Base-by-base conservation (phyloP, 2,113 vertebrate genomes). In the Todiramphus chloris region DNA sequence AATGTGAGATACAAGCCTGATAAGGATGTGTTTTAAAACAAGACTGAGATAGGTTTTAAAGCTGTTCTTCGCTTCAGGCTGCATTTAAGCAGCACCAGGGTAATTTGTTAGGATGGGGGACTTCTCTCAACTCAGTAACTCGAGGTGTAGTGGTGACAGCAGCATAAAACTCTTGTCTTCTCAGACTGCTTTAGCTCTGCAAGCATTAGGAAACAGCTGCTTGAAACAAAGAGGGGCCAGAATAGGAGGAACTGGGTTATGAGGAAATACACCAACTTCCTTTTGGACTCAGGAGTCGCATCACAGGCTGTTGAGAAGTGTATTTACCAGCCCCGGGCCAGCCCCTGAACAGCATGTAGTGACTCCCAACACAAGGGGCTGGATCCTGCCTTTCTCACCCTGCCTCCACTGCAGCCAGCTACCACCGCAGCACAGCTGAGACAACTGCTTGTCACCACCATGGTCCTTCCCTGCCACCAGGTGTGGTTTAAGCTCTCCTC, bases 231-330 rank as follows among this genome's bases (percentile, higher is more conserved):
- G 11, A 46, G 13, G 14, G 37, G 31, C 6, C 2, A 0, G 33
- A 59, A 37, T 28, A 90, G 16, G 37, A 74, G 5, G 43, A 76
- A 83, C 1, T 9, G 6, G 4, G 0, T 41, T 15, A 25, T 1
- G 0, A 74, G 73, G 77, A 89, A 87, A 43, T 6, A 16, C 2
- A 0, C 11, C 0, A 2, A 64, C 55, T 73, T 76, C n/a, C 37
- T 82, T 87, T 59, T 56, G 59, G 39, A 1, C 0, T 2, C 66
- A 1, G 39, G 18, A 51, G 46, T 13, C 56, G 55, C 1, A 0
- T 37, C 68, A 55, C 0, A 0, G 39, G 7, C 37, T 14, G 33
- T 12, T 43, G 25, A 20, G 20, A 30, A 60, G 25, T 1, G 6
- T 44, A 6, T 56, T 74, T 31, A 30, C 24, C 35, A 69, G 63